Evolutionary conservation across 2,888 invertebrate genomes (phyloP), one percentile per base, ranked within the genome.

Genomic region (Myathropa florea): DNA sequence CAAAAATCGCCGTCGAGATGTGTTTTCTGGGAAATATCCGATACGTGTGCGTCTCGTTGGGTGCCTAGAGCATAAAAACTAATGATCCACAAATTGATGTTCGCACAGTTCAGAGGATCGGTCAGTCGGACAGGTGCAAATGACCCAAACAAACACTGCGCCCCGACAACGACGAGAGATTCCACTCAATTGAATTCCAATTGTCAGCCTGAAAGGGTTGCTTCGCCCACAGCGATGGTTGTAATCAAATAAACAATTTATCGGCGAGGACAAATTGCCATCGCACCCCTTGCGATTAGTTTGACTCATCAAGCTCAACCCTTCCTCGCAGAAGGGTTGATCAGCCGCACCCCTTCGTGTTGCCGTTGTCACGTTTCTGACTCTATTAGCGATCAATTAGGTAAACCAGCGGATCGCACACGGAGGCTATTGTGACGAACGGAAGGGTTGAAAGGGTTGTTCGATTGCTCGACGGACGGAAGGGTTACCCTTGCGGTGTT

Each of bases 51-150:
- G 46, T 30, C 18, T 46, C 18, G 46, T 18, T 46, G 46, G 26
- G 53, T 72, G 24, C 39, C 71, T 36, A 73, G 36, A 61, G 75
- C 57, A 86, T 86, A 83, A 86, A 86, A 86, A 70, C 83, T 83
- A 86, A 86, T 86, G 86, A 86, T 83, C 78, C 83, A 83, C 78
- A 86, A 83, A 86, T 83, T 86, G 71, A 83, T 75, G 86, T 83
- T 86, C 65, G 67, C 75, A 83, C 53, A 70, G 33, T 46, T 46
- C 10, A 55, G 9, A 7, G 23, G 55, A 78, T 72, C 33, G 24
- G 64, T 39, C 79, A 61, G 28, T 18, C 4, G 71, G 36, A 71
- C 86, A 86, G 86, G 86, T 86, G 86, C 73, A 78, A 78, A 63
- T 73, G 65, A 24, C 53, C 36, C 24, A 67, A 73, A 63, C 70